Evolutionary conservation across 2,797 vertebrate genomes (phyloP).

Genomic region (Tamandua tetradactyla): DNA sequence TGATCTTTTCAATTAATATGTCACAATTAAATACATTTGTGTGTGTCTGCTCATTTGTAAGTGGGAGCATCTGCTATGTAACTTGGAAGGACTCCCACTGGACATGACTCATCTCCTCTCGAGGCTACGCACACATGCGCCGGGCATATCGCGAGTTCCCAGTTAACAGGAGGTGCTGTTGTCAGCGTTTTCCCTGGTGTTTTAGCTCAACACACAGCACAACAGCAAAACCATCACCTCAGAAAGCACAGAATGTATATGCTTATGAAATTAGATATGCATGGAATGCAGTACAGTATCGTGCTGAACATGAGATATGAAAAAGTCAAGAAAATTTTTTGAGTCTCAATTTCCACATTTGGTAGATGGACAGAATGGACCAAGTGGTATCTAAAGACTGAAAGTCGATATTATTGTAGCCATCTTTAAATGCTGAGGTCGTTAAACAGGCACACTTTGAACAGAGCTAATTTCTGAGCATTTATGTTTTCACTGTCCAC

Average conservation of each 20-base stretch:
- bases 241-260: background rate
- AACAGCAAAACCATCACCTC: background rate
- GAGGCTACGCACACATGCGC: background rate
- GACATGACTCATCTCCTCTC: background rate
- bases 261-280: background rate
- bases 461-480: background rate
- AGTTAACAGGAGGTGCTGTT: background rate
- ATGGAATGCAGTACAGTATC: background rate
- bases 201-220: background rate
- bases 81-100: background rate
- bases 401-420: background rate
- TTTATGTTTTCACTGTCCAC: background rate
- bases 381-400: background rate
- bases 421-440: background rate
- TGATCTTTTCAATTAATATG: background rate
- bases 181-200: background rate
- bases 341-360: background rate
- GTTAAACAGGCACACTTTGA: background rate
- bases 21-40: background rate
- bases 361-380: background rate
- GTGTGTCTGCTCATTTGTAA: background rate
- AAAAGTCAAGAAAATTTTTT: background rate
- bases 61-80: background rate
- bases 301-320: background rate
- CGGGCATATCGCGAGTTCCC: accelerated